These are phyloP conservation scores for Diachrysia chrysitis DNA, from an alignment of 2,888 invertebrate species.

Conservation along the genomic window DNA sequence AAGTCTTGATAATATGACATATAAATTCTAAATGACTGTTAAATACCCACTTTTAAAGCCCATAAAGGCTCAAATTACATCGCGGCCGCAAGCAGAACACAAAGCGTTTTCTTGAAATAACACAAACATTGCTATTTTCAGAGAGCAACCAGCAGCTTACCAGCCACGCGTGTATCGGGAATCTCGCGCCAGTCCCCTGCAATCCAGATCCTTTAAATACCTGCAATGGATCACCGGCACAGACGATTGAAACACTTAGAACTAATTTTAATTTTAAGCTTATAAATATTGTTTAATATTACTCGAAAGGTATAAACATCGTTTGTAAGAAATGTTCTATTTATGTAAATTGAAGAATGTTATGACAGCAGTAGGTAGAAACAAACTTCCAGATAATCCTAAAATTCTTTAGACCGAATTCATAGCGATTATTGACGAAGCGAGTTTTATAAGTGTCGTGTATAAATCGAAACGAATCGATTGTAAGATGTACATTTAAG, in stretches of 20 bases:
- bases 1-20: too few species aligned
- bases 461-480: constrained; percentile 69
- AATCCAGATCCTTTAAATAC: constrained; percentile 88
- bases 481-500: constrained; percentile 60
- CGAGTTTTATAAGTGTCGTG: constrained; percentile 58
- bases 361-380: constrained; percentile 56
- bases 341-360: constrained; percentile 60
- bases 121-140: constrained; percentile 68
- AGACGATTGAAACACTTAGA: constrained; percentile 74
- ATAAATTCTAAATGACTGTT: too few species aligned
- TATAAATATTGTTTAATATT: constrained; percentile 54
- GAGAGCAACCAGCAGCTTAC: constrained; percentile 81
- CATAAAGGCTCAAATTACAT: neutral
- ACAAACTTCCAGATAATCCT: constrained; percentile 67
- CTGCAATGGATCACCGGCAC: constrained; percentile 89
- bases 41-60: neutral
- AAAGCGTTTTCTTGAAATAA: constrained; percentile 40
- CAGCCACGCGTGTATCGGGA: constrained; percentile 77
- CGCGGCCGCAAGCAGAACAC: constrained; percentile 5
- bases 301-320: constrained; percentile 48
- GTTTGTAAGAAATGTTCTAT: constrained; percentile 54
- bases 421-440: constrained; percentile 68
- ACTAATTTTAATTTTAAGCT: constrained; percentile 59
- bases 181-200: constrained; percentile 81
- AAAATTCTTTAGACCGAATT: constrained; percentile 74